Conservation (phyloP, 2,797 vertebrate genomes). For the Choloepus didactylus region DNA sequence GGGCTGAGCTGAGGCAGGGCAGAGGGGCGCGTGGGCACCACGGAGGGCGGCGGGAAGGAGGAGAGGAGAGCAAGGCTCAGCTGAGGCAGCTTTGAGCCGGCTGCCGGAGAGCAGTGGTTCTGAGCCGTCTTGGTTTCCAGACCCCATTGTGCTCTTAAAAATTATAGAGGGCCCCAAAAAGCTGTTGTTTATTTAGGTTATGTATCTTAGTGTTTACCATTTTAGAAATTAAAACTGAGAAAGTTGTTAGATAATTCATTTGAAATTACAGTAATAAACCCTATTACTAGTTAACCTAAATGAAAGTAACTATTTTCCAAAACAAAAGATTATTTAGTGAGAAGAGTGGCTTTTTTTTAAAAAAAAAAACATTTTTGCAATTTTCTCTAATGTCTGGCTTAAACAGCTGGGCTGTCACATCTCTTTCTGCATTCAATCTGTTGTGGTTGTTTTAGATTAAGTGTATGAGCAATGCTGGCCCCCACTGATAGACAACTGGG, state of each 20-base stretch:
- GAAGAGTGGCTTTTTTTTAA: neutral
- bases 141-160: accelerated
- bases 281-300: neutral
- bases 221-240: neutral
- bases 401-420: accelerated
- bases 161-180: neutral
- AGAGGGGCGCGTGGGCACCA: accelerated
- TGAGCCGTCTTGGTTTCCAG: neutral
- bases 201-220: accelerated
- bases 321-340: no score
- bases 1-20: accelerated
- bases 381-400: neutral
- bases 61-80: no score
- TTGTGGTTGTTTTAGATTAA: no score
- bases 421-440: neutral
- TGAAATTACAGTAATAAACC: neutral
- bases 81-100: accelerated
- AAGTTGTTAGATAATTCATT: neutral
- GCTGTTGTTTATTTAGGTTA: neutral
- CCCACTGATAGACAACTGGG: neutral
- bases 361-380: no score
- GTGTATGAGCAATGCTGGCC: neutral
- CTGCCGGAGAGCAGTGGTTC: accelerated
- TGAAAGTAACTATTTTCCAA: neutral
- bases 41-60: no score